Percentiles rank a stretch among this genome's conserved stretches.
phyloP scores from a whole-genome alignment of 2,888 invertebrate species.

The Colletes collaris region DNA sequence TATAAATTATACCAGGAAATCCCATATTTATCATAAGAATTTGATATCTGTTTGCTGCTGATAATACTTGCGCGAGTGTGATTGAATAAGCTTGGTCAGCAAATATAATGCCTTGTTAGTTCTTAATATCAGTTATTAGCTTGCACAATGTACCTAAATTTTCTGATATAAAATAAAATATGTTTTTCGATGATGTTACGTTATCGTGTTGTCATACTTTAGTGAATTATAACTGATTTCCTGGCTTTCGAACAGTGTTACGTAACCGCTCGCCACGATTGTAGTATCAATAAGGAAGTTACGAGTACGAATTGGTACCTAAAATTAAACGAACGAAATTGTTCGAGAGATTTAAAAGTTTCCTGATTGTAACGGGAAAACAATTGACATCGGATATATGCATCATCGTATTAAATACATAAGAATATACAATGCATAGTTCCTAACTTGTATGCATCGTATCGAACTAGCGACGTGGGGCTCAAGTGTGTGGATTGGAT shows the following conservation, averaged over 20 bases:
- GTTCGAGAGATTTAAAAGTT: not conserved
- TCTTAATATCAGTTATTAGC: not conserved
- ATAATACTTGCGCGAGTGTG: constrained; percentile 6
- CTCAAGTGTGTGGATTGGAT: constrained; percentile 62
- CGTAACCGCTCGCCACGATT: constrained; percentile 21
- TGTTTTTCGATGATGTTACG: not conserved
- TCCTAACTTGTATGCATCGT: constrained; percentile 18
- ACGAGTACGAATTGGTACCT: not conserved
- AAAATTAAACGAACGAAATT: not conserved
- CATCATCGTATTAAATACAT: constrained; percentile 6
- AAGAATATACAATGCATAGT: constrained; percentile 9
- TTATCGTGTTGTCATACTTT: not conserved
- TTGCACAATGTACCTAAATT: not conserved
- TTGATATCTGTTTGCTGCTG: not conserved
- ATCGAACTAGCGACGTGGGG: constrained; percentile 30
- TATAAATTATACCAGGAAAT: constrained; percentile 23
- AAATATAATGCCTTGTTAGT: not conserved
- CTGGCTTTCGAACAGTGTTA: constrained; percentile 23
- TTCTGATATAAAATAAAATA: not conserved
- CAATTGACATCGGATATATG: not conserved
- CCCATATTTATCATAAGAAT: not conserved
- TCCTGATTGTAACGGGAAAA: not conserved
- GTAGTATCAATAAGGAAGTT: constrained; percentile 13
- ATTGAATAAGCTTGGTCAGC: not conserved
- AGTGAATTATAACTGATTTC: not conserved